These are phyloP conservation scores for Myripristis murdjan DNA, from an alignment of 2,797 vertebrate species.

Conservation along the genomic window DNA sequence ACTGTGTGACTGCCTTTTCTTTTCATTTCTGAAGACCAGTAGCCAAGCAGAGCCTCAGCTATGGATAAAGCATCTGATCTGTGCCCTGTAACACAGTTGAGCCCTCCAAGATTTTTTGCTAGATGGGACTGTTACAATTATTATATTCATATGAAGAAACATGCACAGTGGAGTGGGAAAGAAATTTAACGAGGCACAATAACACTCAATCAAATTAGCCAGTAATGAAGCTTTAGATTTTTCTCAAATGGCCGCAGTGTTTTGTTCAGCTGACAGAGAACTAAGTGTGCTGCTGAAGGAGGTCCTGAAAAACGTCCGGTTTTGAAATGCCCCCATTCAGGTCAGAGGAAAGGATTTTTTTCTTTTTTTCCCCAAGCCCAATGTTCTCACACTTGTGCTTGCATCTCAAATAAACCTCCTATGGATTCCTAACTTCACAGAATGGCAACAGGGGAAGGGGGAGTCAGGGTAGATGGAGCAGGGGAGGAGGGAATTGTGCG, in stretches of 20 bases:
- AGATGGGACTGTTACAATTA: constrained; percentile 57
- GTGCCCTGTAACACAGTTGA: constrained; percentile 50
- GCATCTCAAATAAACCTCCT: constrained; percentile 84
- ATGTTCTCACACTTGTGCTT: constrained; percentile 83
- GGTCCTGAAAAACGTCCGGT: constrained; percentile 75
- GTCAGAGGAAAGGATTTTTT: constrained; percentile 72
- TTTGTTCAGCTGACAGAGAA: constrained; percentile 79
- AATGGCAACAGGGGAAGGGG: constrained; percentile 70
- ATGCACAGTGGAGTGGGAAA: constrained; percentile 30
- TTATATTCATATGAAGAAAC: constrained; percentile 63
- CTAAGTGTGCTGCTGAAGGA: constrained; percentile 64
- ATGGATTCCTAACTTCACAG: constrained; percentile 83
- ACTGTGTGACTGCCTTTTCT: constrained; percentile 74
- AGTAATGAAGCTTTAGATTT: constrained; percentile 66
- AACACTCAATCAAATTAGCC: constrained; percentile 67
- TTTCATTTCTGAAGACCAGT: constrained; percentile 77
- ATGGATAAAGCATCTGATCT: constrained; percentile 74
- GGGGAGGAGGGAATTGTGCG: constrained; percentile 31
- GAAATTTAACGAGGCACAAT: constrained; percentile 57
- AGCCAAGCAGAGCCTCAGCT: constrained; percentile 76
- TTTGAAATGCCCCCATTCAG: constrained; percentile 82
- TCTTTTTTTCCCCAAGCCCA: constrained; percentile 78
- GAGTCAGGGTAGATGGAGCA: constrained; percentile 36
- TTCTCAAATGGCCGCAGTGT: constrained; percentile 70
- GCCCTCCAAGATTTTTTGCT: constrained; percentile 53